Evolutionary conservation across 2,888 invertebrate genomes (phyloP).

Genomic region (Hydropsyche betteni): DNA sequence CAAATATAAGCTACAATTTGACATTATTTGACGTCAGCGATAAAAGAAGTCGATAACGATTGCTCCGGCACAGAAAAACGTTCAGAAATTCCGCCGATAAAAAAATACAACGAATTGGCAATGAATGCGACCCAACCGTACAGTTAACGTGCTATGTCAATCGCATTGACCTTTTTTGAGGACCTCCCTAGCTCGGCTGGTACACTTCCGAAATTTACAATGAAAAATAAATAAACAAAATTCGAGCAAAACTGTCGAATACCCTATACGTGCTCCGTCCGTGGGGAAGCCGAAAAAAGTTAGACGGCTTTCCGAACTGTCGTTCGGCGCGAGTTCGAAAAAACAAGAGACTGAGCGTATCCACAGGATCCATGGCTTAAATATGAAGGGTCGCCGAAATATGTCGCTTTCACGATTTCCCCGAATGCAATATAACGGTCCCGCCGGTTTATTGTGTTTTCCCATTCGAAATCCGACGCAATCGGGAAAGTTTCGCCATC

Average conservation of each 20-base stretch:
- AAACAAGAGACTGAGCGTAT: neutral
- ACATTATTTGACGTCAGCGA: too few relatives aligned
- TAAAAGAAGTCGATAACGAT: too few relatives aligned
- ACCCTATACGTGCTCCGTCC: too few relatives aligned
- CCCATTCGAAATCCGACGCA: slow-evolving; percentile 26
- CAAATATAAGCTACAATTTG: too few relatives aligned
- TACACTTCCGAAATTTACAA: slow-evolving; percentile 3
- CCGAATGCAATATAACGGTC: slow-evolving; percentile 35
- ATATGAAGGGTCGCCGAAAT: slow-evolving; percentile 27
- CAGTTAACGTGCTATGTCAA: slow-evolving; percentile 13
- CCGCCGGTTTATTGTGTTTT: slow-evolving; percentile 37
- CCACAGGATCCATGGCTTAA: slow-evolving; percentile 9
- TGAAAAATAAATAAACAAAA: slow-evolving; percentile 6
- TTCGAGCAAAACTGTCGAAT: neutral
- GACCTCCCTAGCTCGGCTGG: neutral
- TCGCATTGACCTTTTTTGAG: slow-evolving; percentile 9
- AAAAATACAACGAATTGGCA: neutral
- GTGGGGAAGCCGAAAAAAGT: too few relatives aligned
- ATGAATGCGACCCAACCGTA: slow-evolving; percentile 1
- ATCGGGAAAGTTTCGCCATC: slow-evolving; percentile 39
- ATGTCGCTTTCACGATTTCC: neutral
- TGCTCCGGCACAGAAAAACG: too few relatives aligned
- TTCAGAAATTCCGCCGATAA: too few relatives aligned
- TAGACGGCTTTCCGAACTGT: too few relatives aligned
- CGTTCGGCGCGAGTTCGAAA: too few relatives aligned